A percentile compares a stretch with the other conserved stretches of the same genome.
These are phyloP conservation scores for Donacobius atricapilla DNA, from an alignment of 2,113 vertebrate genomes.

Conservation along the genomic window DNA sequence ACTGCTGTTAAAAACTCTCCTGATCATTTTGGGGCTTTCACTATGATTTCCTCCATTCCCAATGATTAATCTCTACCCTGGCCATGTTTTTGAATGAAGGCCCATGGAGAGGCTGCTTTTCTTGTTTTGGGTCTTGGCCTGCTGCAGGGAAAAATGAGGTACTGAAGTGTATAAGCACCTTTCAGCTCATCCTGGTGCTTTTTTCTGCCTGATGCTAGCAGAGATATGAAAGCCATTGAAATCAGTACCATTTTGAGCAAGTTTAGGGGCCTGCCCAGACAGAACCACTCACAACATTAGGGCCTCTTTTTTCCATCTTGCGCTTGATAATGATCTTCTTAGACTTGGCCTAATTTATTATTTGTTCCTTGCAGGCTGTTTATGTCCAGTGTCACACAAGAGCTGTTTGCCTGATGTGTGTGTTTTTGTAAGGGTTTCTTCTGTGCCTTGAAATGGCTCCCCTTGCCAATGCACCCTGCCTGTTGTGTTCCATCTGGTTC, in stretches of 20 bases:
- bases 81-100: background rate
- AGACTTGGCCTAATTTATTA: background rate
- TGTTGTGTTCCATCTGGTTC: background rate
- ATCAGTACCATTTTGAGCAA: background rate
- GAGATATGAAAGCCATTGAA: background rate
- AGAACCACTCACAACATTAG: background rate
- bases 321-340: background rate
- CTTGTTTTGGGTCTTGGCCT: background rate
- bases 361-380: background rate
- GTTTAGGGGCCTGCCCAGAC: background rate
- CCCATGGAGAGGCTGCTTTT: background rate
- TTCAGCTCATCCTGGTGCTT: background rate
- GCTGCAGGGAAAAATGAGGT: background rate
- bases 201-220: background rate
- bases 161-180: background rate
- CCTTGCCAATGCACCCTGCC: background rate
- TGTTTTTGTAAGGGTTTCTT: background rate
- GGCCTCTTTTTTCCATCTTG: background rate
- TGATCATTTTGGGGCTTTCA: conserved; percentile 37
- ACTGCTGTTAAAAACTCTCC: conserved; percentile 2
- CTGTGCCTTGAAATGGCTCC: background rate
- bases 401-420: background rate
- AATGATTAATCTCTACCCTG: conserved; percentile 4
- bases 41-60: conserved; percentile 5
- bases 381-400: background rate